Evolutionary conservation across 1,140 invertebrate genomes (phyloP).

Genomic region (Akabosia matsudoensis): DNA sequence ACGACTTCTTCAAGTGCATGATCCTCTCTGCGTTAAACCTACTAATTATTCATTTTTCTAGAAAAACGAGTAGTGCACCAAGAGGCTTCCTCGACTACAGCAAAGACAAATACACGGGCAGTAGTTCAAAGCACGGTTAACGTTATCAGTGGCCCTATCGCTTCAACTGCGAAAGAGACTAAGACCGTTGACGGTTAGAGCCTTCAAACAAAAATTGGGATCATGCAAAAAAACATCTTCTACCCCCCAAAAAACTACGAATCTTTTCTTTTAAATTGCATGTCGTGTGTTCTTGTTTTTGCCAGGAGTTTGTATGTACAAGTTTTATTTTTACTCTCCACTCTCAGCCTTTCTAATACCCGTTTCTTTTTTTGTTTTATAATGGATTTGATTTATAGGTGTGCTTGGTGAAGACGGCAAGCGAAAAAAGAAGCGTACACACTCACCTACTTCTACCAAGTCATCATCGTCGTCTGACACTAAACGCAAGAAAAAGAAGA

Average conservation of each 20-base stretch:
- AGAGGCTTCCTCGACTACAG: not conserved
- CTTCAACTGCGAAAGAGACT: not conserved
- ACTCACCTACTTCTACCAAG: conserved; percentile 1
- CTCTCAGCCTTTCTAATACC: too few species aligned
- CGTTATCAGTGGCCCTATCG: not conserved
- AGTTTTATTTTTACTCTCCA: too few species aligned
- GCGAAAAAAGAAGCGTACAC: conserved; percentile 1
- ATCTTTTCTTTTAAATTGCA: not conserved
- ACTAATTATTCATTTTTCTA: not conserved
- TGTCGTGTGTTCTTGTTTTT: not conserved
- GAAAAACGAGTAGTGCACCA: not conserved
- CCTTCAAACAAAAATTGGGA: not conserved
- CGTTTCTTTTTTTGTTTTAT: not conserved
- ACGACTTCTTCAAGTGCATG: too few species aligned
- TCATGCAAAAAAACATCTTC: too few species aligned
- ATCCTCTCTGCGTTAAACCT: too few species aligned
- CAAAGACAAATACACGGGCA: not conserved
- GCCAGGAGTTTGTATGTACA: not conserved
- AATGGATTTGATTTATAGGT: not conserved
- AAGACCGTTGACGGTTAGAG: not conserved
- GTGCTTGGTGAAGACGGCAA: conserved; percentile 9
- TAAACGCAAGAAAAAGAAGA: conserved; percentile 39
- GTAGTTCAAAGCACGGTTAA: not conserved
- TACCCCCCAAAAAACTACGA: too few species aligned
- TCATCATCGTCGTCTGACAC: conserved; percentile 32